Evolutionary conservation across 2,113 vertebrate genomes (phyloP).

Genomic region (Arvicanthis niloticus): DNA sequence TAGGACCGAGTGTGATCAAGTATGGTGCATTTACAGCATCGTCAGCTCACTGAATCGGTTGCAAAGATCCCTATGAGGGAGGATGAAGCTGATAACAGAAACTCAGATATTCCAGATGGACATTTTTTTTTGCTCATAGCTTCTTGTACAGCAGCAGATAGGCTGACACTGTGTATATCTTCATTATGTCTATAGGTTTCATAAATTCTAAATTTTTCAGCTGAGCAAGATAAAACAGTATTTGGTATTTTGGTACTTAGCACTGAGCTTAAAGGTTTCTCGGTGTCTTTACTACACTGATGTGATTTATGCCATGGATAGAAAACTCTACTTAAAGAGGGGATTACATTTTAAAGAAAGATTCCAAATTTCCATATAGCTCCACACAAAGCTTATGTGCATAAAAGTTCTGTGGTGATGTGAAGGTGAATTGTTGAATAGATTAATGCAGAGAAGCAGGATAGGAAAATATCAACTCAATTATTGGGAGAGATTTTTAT

Average conservation of each 20-base stretch:
- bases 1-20: neutral
- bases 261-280: neutral
- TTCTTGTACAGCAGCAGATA: neutral
- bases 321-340: conserved; percentile 34
- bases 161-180: neutral
- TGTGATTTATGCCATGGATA: neutral
- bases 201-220: neutral
- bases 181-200: neutral
- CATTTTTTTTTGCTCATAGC: neutral
- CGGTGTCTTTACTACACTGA: fast-evolving
- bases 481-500: conserved; percentile 74
- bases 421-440: conserved; percentile 31
- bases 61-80: neutral
- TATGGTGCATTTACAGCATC: neutral
- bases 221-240: neutral
- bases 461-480: conserved; percentile 79
- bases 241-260: neutral
- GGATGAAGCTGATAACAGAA: neutral
- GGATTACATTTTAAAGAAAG: conserved; percentile 66
- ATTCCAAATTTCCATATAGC: conserved; percentile 61
- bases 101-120: neutral
- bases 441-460: conserved; percentile 66
- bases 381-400: conserved; percentile 55
- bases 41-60: neutral
- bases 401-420: conserved; percentile 25